These are phyloP conservation scores for Herpailurus yagouaroundi DNA, from an alignment of 2,113 vertebrate species.

Conservation along the genomic window DNA sequence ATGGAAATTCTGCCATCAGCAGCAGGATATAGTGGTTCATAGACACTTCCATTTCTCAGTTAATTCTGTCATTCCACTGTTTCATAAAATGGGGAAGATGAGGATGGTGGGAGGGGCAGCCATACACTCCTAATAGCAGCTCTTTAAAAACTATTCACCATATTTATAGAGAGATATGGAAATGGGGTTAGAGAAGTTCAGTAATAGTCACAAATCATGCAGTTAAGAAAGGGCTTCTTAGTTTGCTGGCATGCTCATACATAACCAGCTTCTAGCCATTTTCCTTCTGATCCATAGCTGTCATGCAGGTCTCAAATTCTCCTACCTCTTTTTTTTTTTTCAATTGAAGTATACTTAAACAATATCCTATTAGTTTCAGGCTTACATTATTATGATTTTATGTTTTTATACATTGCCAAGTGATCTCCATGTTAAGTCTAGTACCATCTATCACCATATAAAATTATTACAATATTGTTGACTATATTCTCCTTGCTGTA, in stretches of 20 bases:
- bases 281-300: background rate
- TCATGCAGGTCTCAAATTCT: background rate
- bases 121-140: background rate
- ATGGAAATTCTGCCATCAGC: background rate
- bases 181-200: background rate
- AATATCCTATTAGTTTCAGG: background rate
- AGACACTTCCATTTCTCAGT: background rate
- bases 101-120: background rate
- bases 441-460: background rate
- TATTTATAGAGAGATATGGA: background rate
- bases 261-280: background rate
- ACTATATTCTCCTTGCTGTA: background rate
- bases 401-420: background rate
- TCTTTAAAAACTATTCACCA: background rate
- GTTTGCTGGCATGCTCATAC: background rate
- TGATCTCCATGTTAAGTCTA: background rate
- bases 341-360: background rate
- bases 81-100: background rate
- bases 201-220: background rate
- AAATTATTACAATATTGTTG: background rate
- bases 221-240: background rate
- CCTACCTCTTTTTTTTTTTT: background rate
- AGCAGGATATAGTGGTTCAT: background rate
- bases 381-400: background rate
- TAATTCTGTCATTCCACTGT: background rate